Conservation (phyloP, 2,113 vertebrate genomes). For the Podarcis muralis region DNA sequence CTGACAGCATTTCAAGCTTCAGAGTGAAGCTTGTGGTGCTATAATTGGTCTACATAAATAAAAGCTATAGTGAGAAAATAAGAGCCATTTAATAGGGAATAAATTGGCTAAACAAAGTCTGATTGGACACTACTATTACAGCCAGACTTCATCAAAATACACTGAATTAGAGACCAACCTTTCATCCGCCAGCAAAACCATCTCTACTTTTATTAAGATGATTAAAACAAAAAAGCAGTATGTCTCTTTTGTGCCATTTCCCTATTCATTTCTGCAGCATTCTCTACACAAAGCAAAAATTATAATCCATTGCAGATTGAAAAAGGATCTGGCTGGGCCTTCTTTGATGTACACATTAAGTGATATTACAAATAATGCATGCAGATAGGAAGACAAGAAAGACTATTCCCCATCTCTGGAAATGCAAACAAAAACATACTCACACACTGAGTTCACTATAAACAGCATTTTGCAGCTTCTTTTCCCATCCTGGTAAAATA, state of each 20-base stretch:
- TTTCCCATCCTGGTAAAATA: constrained; percentile 90
- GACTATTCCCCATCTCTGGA: constrained; percentile 25
- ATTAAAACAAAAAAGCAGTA: not conserved
- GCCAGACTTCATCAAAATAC: not conserved
- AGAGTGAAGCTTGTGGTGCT: not conserved
- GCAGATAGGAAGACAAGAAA: constrained; percentile 35
- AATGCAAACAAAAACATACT: constrained; percentile 73
- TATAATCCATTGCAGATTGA: not conserved
- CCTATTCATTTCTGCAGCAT: not conserved
- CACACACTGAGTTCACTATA: constrained; percentile 93
- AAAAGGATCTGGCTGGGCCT: not conserved
- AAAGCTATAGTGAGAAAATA: not conserved
- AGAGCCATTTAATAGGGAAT: not conserved
- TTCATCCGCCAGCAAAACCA: not conserved
- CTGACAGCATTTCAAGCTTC: not conserved
- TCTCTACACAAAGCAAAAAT: not conserved
- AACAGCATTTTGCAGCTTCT: constrained; percentile 96
- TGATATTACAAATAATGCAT: not conserved
- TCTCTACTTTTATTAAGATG: not conserved
- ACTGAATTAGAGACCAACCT: not conserved
- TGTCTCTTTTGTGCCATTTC: not conserved
- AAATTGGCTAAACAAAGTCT: not conserved
- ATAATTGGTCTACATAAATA: not conserved
- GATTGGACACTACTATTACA: not conserved
- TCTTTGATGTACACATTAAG: constrained; percentile 17